A percentile compares a stretch with the other conserved stretches of the same genome.
phyloP scores from a whole-genome alignment of 2,888 invertebrate species.

The Salpingus planirostris region DNA sequence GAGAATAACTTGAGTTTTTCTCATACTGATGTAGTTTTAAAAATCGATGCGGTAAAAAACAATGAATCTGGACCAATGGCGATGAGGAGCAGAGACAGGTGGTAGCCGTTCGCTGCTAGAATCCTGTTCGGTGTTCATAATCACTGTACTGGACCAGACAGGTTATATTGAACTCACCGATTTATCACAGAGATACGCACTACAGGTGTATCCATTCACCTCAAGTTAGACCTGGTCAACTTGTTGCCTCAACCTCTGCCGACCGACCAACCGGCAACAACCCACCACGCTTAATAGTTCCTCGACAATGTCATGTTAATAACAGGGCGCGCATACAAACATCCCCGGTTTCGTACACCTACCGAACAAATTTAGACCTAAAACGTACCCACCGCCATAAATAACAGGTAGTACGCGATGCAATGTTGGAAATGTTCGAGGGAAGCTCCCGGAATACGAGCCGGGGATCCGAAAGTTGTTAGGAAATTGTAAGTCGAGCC shows the following conservation, averaged over 20 bases:
- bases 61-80: slow-evolving; percentile 38
- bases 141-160: slow-evolving; percentile 29
- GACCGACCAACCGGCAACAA: not conserved
- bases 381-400: too few relatives aligned
- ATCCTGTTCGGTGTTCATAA: slow-evolving; percentile 36
- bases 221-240: slow-evolving; percentile 3
- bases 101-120: slow-evolving; percentile 37
- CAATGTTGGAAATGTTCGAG: too few relatives aligned
- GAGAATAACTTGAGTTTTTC: slow-evolving; percentile 8
- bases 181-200: slow-evolving; percentile 5
- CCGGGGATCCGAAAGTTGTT: too few relatives aligned
- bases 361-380: too few relatives aligned
- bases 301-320: slow-evolving; percentile 9
- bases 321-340: slow-evolving; percentile 6
- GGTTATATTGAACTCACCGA: slow-evolving; percentile 12
- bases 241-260: slow-evolving; percentile 6
- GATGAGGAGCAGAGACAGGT: slow-evolving; percentile 37
- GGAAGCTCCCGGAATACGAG: too few relatives aligned
- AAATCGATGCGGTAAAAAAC: slow-evolving; percentile 30
- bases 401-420: too few relatives aligned
- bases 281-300: slow-evolving; percentile 1
- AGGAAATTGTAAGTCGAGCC: too few relatives aligned
- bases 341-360: too few relatives aligned
- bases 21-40: slow-evolving; percentile 24
- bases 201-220: slow-evolving; percentile 11